Base-by-base conservation (phyloP, 2,888 invertebrate species). In the Acheta domesticus region DNA sequence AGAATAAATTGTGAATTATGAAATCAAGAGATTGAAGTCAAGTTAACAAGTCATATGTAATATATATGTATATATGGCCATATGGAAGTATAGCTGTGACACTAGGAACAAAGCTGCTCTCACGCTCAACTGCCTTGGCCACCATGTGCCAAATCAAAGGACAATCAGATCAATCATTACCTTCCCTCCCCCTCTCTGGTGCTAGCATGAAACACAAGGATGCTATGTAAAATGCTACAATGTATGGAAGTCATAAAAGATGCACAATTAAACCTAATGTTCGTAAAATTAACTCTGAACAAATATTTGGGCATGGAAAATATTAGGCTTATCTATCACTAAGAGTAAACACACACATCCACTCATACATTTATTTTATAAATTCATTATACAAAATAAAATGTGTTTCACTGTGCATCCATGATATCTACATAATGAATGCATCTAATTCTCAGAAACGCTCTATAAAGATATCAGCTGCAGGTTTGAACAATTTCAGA, bases 151-250 rank as follows among this genome's bases (percentile, higher is more conserved):
- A 62, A 62, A 62, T 19, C 62, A 62, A 62, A 62, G n/a, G 62
- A 19, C 62, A 62, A 62, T n/a, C 62, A 62, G 62, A 23, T 23
- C 62, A 77, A 48, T 77, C 48, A 83, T 85, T 90, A 89, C 89
- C 89, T 90, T 89, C 89, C 87, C 89, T 89, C 87, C 89, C 89
- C 86, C 89, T 89, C 88, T 89, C 89, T 87, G 89, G 89, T 88
- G 89, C 89, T 89, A 88, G 88, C 89, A 89, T 89, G 88, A 87
- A 88, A 89, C 87, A 88, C 86, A 88, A 88, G 87, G 86, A 82
- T 83, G 82, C 83, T 81, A 49, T 77, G 48, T 79, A 36, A 36
- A 36, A 36, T 36, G 36, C 36, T 36, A 36, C 36, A 36, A 62
- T 62, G 62, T 19, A 12, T 62, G 62, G 62, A 62, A 62, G n/a